Conservation (phyloP, 1,140 invertebrate genomes). For the Colletes latitarsis region DNA sequence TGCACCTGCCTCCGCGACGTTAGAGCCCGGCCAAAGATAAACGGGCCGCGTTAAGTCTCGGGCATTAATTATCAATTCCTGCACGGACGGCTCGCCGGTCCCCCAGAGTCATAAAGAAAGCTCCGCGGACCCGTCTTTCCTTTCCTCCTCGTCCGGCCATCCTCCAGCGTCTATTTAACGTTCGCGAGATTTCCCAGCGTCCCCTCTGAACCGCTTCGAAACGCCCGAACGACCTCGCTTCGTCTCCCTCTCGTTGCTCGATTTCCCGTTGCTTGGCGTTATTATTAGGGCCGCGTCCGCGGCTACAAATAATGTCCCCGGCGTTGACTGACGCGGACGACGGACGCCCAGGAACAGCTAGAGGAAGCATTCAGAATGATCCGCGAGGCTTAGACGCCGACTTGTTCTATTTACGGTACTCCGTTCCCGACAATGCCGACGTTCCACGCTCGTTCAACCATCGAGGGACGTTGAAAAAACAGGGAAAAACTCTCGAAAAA, state of each 20-base stretch:
- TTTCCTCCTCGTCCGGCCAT: conserved; percentile 18
- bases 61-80: conserved; percentile 67
- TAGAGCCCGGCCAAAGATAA: conserved; percentile 62
- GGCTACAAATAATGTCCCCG: conserved; percentile 62
- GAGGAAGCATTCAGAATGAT: conserved; percentile 60
- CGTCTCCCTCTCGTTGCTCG: neutral
- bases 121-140: conserved; percentile 3
- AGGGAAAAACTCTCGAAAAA: neutral
- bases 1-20: conserved; percentile 69
- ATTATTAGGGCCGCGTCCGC: conserved; percentile 60
- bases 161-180: conserved; percentile 48
- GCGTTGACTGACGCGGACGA: conserved; percentile 52
- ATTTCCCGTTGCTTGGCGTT: conserved; percentile 42
- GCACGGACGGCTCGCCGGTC: neutral
- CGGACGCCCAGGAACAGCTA: conserved; percentile 8
- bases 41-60: conserved; percentile 55
- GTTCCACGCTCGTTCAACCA: neutral
- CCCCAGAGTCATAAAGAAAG: conserved; percentile 17
- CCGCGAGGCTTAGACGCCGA: conserved; percentile 43
- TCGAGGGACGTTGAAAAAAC: neutral
- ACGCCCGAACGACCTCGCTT: conserved; percentile 17
- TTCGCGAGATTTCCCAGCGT: conserved; percentile 43
- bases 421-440: conserved; percentile 23
- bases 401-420: conserved; percentile 53
- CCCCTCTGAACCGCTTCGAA: conserved; percentile 2